Conservation (phyloP, 2,113 vertebrate genomes). For the Melospiza melodia region DNA sequence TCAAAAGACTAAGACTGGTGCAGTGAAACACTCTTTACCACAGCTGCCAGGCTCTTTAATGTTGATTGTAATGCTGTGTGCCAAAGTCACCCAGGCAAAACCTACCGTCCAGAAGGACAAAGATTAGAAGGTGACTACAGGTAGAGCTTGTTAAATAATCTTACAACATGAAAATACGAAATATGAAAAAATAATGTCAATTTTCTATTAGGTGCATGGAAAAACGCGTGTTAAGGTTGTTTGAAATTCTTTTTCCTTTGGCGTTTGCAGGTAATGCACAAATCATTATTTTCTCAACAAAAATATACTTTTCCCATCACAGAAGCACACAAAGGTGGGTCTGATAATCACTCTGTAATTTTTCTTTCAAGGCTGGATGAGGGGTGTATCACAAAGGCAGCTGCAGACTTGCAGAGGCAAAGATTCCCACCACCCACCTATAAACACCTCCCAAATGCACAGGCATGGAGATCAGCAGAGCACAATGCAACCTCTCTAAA, state of each 20-base stretch:
- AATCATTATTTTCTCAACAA: background rate
- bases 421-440: background rate
- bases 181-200: background rate
- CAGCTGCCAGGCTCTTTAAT: background rate
- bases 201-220: background rate
- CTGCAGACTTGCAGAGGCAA: background rate
- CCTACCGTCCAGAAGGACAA: background rate
- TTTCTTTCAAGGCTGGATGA: background rate
- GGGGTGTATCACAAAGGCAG: background rate
- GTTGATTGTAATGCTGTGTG: background rate
- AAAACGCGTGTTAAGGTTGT: background rate
- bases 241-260: background rate
- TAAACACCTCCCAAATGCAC: background rate
- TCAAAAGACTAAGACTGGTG: background rate
- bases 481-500: background rate
- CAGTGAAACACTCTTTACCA: background rate
- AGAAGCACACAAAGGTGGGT: background rate
- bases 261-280: background rate
- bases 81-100: background rate
- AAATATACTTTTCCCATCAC: background rate
- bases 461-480: background rate
- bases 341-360: background rate
- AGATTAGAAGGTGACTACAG: background rate
- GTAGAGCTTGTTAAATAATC: background rate
- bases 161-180: background rate